A percentile compares a stretch with the other conserved stretches of the same genome.
These are phyloP conservation scores for Anas platyrhynchos DNA, from an alignment of 2,113 vertebrate genomes.

Conservation along the genomic window DNA sequence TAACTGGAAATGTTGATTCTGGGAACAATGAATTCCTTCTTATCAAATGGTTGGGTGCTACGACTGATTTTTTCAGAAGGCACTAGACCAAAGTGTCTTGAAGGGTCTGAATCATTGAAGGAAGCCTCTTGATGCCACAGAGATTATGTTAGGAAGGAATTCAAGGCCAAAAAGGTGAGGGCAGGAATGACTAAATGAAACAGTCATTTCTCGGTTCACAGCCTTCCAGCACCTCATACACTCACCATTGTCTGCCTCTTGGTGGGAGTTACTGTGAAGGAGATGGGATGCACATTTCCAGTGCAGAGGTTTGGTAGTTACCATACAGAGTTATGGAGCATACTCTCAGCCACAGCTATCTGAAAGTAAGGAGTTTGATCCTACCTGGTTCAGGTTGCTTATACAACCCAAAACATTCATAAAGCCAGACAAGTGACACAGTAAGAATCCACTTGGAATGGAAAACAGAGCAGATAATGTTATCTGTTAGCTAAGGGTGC, in stretches of 20 bases:
- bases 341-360: neutral
- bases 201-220: neutral
- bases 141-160: neutral
- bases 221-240: neutral
- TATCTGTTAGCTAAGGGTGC: neutral
- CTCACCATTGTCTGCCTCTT: neutral
- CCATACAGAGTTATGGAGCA: neutral
- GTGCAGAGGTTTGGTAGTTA: neutral
- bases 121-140: neutral
- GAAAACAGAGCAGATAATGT: neutral
- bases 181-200: neutral
- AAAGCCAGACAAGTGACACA: neutral
- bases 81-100: neutral
- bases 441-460: neutral
- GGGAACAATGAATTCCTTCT: conserved; percentile 29
- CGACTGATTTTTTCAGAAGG: neutral
- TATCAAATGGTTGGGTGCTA: conserved; percentile 38
- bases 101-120: neutral
- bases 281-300: neutral
- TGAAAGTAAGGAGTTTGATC: neutral
- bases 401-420: neutral
- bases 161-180: neutral
- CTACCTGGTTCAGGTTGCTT: neutral
- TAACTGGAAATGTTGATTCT: conserved; percentile 60
- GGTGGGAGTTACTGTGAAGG: neutral